Conservation (phyloP, 2,797 vertebrate genomes). For the Merluccius polli region DNA sequence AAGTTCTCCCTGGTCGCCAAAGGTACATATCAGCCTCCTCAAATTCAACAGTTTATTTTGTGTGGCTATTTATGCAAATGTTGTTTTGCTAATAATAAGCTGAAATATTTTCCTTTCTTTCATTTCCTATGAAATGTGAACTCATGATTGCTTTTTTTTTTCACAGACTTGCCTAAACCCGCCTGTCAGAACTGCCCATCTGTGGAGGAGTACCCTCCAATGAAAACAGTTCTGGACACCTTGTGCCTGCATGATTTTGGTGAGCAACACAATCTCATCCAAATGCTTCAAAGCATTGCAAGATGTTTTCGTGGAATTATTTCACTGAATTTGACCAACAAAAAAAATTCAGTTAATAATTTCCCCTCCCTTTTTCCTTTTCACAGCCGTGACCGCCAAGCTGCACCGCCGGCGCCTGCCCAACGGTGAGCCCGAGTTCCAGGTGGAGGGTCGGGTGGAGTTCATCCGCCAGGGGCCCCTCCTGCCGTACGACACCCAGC, state of each 20-base stretch:
- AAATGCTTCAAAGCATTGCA: background rate
- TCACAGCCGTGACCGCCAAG: slow-evolving; percentile 80
- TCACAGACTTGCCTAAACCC: slow-evolving; percentile 79
- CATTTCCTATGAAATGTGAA: background rate
- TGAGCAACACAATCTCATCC: slow-evolving; percentile 50
- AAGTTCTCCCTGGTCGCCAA: slow-evolving; percentile 73
- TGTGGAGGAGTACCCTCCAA: slow-evolving; percentile 71
- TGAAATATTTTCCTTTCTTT: background rate
- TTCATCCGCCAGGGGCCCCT: slow-evolving; percentile 79
- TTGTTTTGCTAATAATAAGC: background rate
- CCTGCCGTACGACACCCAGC: slow-evolving; percentile 79
- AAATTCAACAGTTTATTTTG: slow-evolving; percentile 51
- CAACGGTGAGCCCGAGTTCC: slow-evolving; percentile 69
- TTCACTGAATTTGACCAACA: background rate
- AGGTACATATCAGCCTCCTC: slow-evolving; percentile 66
- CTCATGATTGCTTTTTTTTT: background rate
- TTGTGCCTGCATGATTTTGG: slow-evolving; percentile 84
- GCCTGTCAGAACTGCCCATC: slow-evolving; percentile 82
- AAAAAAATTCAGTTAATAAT: background rate
- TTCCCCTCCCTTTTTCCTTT: background rate
- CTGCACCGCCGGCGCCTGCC: slow-evolving; percentile 69
- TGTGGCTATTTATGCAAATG: background rate
- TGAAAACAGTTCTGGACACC: slow-evolving; percentile 74
- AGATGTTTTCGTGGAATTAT: background rate
- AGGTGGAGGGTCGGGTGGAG: slow-evolving; percentile 80